A percentile compares a stretch with the other conserved stretches of the same genome.
Evolutionary conservation across 2,888 invertebrate species (phyloP).

Genomic region (Rotaria sp.): DNA sequence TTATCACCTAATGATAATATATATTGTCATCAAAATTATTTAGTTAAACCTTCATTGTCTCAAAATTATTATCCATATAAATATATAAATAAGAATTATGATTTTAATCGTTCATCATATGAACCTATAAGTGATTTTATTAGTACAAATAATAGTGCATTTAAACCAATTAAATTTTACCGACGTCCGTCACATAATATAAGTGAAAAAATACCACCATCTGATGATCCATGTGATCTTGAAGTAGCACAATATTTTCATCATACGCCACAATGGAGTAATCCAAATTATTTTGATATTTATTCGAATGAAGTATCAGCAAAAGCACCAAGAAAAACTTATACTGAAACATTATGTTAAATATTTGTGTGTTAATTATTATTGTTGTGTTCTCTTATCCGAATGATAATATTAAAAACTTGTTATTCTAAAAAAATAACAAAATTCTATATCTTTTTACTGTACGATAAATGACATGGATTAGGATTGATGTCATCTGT

Average conservation of each 20-base stretch:
- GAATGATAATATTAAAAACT: neutral
- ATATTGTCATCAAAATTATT: neutral
- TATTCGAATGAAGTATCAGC: neutral
- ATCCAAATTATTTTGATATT: conserved; percentile 30
- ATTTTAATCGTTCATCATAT: neutral
- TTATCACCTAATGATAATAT: neutral
- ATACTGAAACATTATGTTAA: neutral
- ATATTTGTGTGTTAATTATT: neutral
- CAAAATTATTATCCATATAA: neutral
- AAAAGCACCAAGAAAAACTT: neutral
- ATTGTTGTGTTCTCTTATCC: neutral
- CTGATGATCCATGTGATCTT: neutral
- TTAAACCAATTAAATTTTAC: neutral
- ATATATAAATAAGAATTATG: neutral
- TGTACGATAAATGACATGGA: neutral
- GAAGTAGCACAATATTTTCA: conserved; percentile 4
- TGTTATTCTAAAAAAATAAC: neutral
- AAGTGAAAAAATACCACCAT: neutral
- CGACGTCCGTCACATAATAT: neutral
- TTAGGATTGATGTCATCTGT: neutral
- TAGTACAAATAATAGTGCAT: neutral
- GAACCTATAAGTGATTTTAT: neutral
- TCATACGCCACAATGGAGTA: neutral
- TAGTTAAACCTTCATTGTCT: neutral
- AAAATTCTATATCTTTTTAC: neutral